These are phyloP conservation scores for Parotocinclus haroldoi DNA, from an alignment of 2,797 vertebrate genomes.

Conservation along the genomic window DNA sequence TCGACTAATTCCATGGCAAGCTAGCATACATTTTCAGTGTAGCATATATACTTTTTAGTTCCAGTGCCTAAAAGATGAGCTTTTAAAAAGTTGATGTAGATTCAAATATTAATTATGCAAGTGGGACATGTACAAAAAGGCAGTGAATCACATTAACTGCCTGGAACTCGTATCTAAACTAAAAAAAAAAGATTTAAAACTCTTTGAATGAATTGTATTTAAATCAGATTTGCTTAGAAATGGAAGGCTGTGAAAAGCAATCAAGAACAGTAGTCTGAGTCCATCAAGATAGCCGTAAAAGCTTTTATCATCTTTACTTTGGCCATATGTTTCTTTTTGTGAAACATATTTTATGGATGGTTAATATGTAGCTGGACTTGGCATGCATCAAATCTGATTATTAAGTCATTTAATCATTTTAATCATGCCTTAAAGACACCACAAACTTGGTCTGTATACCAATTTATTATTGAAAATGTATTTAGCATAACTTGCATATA, in stretches of 20 bases:
- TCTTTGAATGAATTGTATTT: conserved; percentile 2
- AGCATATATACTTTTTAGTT: conserved; percentile 8
- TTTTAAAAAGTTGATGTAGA: conserved; percentile 11
- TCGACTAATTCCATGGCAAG: no score
- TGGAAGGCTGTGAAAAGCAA: conserved; percentile 3
- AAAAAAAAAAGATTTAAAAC: no score
- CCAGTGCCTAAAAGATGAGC: conserved; percentile 24
- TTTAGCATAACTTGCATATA: no score
- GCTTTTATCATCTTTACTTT: background rate
- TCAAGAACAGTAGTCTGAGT: background rate
- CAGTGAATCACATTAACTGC: no score
- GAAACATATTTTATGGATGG: background rate
- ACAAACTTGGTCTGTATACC: no score
- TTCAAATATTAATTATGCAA: conserved; percentile 36
- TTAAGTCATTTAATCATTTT: conserved; percentile 12
- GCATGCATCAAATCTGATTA: background rate
- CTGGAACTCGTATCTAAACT: no score
- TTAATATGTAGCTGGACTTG: background rate
- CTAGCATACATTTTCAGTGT: conserved; percentile 27
- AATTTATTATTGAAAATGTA: no score
- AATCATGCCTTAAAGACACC: background rate
- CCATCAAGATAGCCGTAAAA: conserved; percentile 5
- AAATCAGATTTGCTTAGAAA: background rate
- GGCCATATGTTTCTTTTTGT: background rate
- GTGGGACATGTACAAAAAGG: conserved; percentile 19